Conservation (phyloP, 2,888 invertebrate genomes). For the Drosophila setosimentum region DNA sequence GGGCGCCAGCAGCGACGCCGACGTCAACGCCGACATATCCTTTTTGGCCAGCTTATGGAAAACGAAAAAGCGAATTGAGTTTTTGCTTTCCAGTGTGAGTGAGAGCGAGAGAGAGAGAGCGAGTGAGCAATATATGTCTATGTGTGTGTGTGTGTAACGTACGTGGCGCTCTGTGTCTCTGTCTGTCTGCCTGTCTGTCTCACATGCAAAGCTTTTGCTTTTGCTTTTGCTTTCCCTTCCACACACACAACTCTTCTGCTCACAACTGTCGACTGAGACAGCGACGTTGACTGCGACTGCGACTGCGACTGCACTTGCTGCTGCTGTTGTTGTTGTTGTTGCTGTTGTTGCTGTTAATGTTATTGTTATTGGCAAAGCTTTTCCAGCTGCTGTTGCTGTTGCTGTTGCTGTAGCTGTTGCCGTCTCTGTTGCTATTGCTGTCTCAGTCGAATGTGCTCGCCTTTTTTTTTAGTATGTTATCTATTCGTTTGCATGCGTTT, state of each 20-base stretch:
- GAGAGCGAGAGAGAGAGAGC: conserved; percentile 42
- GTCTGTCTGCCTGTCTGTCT: conserved; percentile 29
- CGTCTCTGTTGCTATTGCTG: conserved; percentile 15
- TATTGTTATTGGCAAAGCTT: conserved; percentile 59
- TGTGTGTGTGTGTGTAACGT: conserved; percentile 46
- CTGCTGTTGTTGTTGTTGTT: conserved; percentile 16
- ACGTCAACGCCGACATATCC: conserved; percentile 54
- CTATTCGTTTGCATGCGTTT: conserved; percentile 76
- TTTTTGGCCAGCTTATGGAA: conserved; percentile 73
- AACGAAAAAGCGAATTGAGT: conserved; percentile 73
- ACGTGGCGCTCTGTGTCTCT: conserved; percentile 58
- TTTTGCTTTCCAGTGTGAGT: conserved; percentile 69
- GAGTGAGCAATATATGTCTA: conserved; percentile 18
- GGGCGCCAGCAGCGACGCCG: conserved; percentile 49
- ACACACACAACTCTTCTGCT: conserved; percentile 73
- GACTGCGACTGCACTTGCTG: conserved; percentile 44
- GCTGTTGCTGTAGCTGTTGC: conserved; percentile 51
- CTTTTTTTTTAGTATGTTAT: conserved; percentile 80
- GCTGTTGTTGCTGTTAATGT: conserved; percentile 35
- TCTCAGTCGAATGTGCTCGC: conserved; percentile 72
- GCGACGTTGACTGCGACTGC: conserved; percentile 8
- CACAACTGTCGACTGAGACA: conserved; percentile 40
- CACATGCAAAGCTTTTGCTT: conserved; percentile 62
- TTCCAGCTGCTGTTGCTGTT: conserved; percentile 50
- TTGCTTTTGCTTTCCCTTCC: conserved; percentile 18